Base-by-base conservation (phyloP, 2,888 invertebrate genomes). In the Germaria angustata region DNA sequence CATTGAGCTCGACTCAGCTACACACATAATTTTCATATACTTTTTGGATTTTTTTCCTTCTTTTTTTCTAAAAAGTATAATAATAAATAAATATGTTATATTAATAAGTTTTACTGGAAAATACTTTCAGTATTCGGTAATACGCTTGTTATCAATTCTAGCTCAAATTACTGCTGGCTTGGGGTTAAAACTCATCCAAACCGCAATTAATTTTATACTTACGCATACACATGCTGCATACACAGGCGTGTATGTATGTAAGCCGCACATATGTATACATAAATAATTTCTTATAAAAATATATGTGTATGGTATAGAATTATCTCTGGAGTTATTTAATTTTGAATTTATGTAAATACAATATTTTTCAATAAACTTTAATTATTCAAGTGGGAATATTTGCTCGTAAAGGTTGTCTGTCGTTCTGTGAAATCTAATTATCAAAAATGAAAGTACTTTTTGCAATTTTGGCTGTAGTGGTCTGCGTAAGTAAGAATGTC, bases 391-490 rank as follows among this genome's bases (percentile, higher is more conserved):
- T 65, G 9, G 0, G 17, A 72, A 44, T 66, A 51, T 11, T 61
- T 20, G 9, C 20, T 13, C 41, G 2, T 11, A 71, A 65, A 55
- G 65, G 51, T 55, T 63, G 36, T 36, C 8, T 32, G 20, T 24
- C 7, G 2, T 32, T 49, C 1, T 36, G 8, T 41, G 2, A 36
- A 17, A 34, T 5, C 6, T 28, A 36, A 46, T 51, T 22, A 15
- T 59, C 17, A 41, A 68, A 61, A 57, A 86, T 86, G 86, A 86
- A 85, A 73, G 57, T 78, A 39, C 80, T 84, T 32, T 28, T 84
- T 49, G 85, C 63, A 28, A n/a, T 85, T 76, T 81, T 86, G 36
- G 80, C 76, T 28, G 34, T 85, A 20, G 55, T 82, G 22, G 83
- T 85, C 15, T 79, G 84, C 78, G 86, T 86, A 78, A 71, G 84